A percentile compares a stretch with the other conserved stretches of the same genome.
Evolutionary conservation across 2,888 invertebrate species (phyloP).

Genomic region (Parascotia fuliginaria): DNA sequence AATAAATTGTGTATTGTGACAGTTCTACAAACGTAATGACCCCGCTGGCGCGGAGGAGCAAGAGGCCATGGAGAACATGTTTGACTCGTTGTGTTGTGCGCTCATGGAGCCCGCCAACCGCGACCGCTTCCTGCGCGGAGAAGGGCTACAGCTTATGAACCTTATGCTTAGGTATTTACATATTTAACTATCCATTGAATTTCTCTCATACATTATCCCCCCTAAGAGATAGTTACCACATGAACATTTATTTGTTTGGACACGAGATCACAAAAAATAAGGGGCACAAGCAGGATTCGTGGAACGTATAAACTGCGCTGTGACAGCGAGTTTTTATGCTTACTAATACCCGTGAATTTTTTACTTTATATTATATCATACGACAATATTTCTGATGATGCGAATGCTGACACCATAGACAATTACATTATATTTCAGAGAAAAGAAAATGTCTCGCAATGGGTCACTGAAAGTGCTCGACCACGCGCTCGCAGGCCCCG

Average conservation of each 20-base stretch:
- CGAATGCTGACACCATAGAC: too few species aligned
- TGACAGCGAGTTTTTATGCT: too few species aligned
- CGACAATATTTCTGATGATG: too few species aligned
- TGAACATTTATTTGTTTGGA: too few species aligned
- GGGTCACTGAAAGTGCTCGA: slow-evolving; percentile 99
- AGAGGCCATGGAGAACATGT: slow-evolving; percentile 99
- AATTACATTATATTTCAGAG: slow-evolving; percentile 78
- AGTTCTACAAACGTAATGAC: slow-evolving; percentile 97
- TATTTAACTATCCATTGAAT: too few species aligned
- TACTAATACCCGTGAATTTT: too few species aligned
- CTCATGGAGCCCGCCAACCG: slow-evolving; percentile 95
- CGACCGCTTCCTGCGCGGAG: slow-evolving; percentile 96
- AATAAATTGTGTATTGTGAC: background rate
- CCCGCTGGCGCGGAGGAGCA: slow-evolving; percentile 96
- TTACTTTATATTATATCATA: too few species aligned
- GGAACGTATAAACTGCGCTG: too few species aligned
- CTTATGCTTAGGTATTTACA: slow-evolving; percentile 93
- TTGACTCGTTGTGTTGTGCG: slow-evolving; percentile 97
- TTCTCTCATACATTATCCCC: too few species aligned
- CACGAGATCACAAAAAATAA: too few species aligned
- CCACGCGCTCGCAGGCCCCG: slow-evolving; percentile 97
- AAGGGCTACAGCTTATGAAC: slow-evolving; percentile 99
- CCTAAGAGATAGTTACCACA: too few species aligned
- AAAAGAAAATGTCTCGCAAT: slow-evolving; percentile 98
- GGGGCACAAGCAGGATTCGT: too few species aligned